Percentiles rank a stretch among this genome's conserved stretches.
Conservation (phyloP, 2,888 invertebrate genomes). For the Danaus chrysippus region DNA sequence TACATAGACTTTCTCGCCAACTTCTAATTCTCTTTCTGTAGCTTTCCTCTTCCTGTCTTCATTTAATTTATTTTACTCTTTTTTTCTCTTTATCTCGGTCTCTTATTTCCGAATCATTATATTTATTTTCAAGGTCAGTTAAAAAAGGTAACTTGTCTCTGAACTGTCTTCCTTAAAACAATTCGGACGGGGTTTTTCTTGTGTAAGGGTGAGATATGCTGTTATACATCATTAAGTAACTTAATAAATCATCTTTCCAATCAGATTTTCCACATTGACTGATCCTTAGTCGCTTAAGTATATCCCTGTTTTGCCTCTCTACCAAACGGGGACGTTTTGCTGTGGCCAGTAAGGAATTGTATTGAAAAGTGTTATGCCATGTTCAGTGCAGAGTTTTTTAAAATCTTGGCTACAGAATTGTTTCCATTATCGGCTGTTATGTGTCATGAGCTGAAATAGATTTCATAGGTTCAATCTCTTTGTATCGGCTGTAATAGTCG, state of each 20-base stretch:
- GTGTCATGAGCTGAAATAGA: constrained; percentile 22
- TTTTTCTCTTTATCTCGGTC: neutral
- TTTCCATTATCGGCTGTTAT: constrained; percentile 35
- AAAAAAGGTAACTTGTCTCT: no score
- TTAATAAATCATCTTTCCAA: no score
- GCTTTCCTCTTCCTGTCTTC: neutral
- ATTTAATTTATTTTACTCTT: no score
- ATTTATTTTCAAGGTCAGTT: constrained; percentile 6
- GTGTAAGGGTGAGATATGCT: no score
- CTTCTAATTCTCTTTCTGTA: neutral
- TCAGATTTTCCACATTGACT: no score
- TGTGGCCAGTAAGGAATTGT: constrained; percentile 37
- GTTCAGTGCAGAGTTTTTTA: constrained; percentile 28
- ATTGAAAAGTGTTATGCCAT: constrained; percentile 25
- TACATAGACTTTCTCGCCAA: neutral
- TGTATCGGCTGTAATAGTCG: constrained; percentile 33
- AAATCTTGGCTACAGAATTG: constrained; percentile 35
- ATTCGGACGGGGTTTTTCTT: no score
- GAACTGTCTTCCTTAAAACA: no score
- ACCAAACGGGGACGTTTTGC: constrained; percentile 37
- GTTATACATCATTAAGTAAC: no score
- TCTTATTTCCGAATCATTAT: constrained; percentile 5
- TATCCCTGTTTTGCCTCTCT: constrained; percentile 33
- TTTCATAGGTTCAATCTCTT: constrained; percentile 23
- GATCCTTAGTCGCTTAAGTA: no score